Evolutionary conservation across 64 coral and sea anemone species (phyloP).

Genomic region (Orbicella faveolata): DNA sequence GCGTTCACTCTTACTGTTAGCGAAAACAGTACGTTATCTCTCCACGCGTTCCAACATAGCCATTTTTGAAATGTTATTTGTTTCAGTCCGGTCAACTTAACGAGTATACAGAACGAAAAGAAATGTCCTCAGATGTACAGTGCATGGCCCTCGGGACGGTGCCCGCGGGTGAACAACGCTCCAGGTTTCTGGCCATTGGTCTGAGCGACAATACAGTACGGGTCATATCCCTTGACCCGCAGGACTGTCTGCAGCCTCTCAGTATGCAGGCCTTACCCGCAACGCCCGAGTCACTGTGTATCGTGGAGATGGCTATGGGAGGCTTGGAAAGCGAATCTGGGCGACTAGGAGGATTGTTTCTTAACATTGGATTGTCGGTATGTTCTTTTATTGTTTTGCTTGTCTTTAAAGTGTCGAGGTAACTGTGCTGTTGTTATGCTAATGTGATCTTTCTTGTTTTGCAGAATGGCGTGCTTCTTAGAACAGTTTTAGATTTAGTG

Average conservation of each 20-base stretch:
- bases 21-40: no score
- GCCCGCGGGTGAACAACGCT: constrained; percentile 73
- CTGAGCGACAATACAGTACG: constrained; percentile 82
- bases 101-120: constrained; percentile 97
- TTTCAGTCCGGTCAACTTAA: constrained; percentile 93
- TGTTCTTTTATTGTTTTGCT: background rate
- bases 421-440: background rate
- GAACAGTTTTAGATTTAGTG: constrained; percentile 89
- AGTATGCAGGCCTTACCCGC: constrained; percentile 98
- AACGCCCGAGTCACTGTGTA: constrained; percentile 89
- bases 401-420: background rate
- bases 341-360: constrained; percentile 84
- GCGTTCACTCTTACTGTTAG: no score
- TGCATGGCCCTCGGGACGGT: constrained; percentile 89
- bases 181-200: constrained; percentile 79
- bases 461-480: constrained; percentile 92
- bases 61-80: background rate
- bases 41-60: no score
- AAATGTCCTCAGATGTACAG: constrained; percentile 97
- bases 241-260: constrained; percentile 94
- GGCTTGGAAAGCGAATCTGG: constrained; percentile 80
- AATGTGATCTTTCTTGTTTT: background rate
- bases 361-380: constrained; percentile 96
- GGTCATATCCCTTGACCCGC: constrained; percentile 84
- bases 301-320: constrained; percentile 96